Evolutionary conservation across 2,113 vertebrate species (phyloP).

Genomic region (Falcunculus frontatus): DNA sequence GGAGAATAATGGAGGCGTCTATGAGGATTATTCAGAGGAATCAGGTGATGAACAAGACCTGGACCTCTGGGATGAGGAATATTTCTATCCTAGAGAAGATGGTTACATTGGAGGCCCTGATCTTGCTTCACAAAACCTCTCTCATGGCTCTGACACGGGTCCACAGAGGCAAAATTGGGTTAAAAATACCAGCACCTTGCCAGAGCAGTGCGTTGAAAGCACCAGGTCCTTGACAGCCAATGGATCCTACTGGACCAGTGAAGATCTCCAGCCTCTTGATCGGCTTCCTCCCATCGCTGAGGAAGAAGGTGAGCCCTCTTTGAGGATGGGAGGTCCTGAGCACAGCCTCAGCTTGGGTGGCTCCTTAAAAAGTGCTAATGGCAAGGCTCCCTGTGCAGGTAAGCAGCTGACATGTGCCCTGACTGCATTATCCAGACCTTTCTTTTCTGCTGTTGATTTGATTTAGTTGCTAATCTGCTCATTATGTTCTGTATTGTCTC

Average conservation of each 20-base stretch:
- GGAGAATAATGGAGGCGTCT: conserved; percentile 28
- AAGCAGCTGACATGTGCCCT: conserved; percentile 33
- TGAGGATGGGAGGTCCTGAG: background rate
- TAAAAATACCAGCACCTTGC: background rate
- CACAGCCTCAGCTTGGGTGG: conserved; percentile 4
- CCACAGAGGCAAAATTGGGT: background rate
- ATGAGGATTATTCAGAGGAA: conserved; percentile 53
- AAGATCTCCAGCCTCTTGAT: conserved; percentile 4
- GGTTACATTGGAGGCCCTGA: background rate
- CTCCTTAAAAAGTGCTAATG: conserved; percentile 49
- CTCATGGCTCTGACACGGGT: background rate
- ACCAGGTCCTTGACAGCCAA: background rate
- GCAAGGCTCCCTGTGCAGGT: conserved; percentile 59
- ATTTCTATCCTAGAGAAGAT: conserved; percentile 25
- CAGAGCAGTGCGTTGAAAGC: conserved; percentile 3
- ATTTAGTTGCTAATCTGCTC: conserved; percentile 29
- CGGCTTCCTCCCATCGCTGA: conserved; percentile 74
- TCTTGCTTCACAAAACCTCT: conserved; percentile 1
- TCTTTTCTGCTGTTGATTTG: background rate
- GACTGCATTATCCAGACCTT: background rate
- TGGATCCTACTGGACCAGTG: conserved; percentile 20
- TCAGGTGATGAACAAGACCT: conserved; percentile 36
- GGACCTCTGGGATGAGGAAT: conserved; percentile 45
- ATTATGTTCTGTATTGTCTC: background rate
- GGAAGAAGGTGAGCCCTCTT: conserved; percentile 65